Percentiles rank a stretch among this genome's conserved stretches.
phyloP scores from a whole-genome alignment of 2,888 invertebrate genomes.

The Ceraclea dissimilis region DNA sequence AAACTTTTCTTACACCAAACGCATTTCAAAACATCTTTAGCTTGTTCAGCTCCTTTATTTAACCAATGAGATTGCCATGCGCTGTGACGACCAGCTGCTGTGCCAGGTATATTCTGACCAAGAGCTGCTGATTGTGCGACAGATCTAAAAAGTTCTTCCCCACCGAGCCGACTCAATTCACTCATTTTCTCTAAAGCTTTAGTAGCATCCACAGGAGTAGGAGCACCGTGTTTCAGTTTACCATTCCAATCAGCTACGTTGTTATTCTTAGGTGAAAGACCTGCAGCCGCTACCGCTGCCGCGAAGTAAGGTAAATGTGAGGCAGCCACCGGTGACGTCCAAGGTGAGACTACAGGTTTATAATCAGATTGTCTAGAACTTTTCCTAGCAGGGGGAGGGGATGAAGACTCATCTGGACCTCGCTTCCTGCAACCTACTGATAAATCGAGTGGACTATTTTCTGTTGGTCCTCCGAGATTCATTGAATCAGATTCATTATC shows the following conservation, averaged over 20 bases:
- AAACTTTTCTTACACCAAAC: constrained; percentile 98
- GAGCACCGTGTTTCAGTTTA: constrained; percentile 60
- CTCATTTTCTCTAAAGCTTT: constrained; percentile 90
- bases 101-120: constrained; percentile 45
- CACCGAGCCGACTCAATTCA: constrained; percentile 77
- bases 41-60: constrained; percentile 90
- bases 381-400: constrained; percentile 57
- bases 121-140: constrained; percentile 49
- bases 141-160: constrained; percentile 65
- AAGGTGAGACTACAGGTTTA: constrained; percentile 64
- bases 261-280: constrained; percentile 65
- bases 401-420: constrained; percentile 54
- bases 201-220: constrained; percentile 72
- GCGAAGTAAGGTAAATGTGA: constrained; percentile 76
- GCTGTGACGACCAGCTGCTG: constrained; percentile 67
- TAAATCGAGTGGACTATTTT: constrained; percentile 70
- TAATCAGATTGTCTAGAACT: constrained; percentile 60
- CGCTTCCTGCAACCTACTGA: constrained; percentile 71
- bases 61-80: constrained; percentile 98
- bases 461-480: constrained; percentile 62
- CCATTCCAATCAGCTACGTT: constrained; percentile 67
- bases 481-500: constrained; percentile 60
- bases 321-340: constrained; percentile 72
- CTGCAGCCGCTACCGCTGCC: constrained; percentile 66
- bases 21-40: constrained; percentile 93